Percentiles rank a stretch among this genome's conserved stretches.
These are phyloP conservation scores for Rafetus swinhoei DNA, from an alignment of 2,113 vertebrate species.

Conservation along the genomic window DNA sequence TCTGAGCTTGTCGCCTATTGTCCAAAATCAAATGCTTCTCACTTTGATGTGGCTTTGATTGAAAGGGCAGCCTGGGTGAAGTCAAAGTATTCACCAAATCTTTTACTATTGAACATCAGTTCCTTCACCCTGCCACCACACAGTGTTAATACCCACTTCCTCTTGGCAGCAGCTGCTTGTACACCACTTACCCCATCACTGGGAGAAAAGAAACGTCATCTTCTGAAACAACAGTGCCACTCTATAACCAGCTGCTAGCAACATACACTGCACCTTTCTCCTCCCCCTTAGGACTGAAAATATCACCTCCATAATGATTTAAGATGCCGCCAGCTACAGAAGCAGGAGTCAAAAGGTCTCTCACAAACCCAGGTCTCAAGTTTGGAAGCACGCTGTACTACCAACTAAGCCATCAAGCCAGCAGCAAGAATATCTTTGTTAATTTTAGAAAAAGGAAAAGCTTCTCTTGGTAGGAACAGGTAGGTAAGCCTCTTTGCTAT, in stretches of 20 bases:
- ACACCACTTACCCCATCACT: neutral
- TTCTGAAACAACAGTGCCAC: slow-evolving; percentile 11
- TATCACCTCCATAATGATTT: slow-evolving; percentile 6
- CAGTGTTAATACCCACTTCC: neutral
- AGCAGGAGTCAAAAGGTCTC: slow-evolving; percentile 49
- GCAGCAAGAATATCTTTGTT: slow-evolving; percentile 40
- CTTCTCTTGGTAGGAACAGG: slow-evolving; percentile 66
- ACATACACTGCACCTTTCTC: neutral
- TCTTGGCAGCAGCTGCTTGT: slow-evolving; percentile 22
- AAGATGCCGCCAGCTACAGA: slow-evolving; percentile 28
- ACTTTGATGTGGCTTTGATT: slow-evolving; percentile 1
- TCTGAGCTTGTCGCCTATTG: slow-evolving; percentile 5
- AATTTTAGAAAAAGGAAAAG: slow-evolving; percentile 76
- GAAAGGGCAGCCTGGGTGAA: slow-evolving; percentile 31
- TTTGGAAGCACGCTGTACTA: neutral
- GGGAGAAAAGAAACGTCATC: slow-evolving; percentile 31
- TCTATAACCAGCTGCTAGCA: neutral
- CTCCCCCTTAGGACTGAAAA: neutral
- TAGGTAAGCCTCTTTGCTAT: slow-evolving; percentile 68
- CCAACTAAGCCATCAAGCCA: slow-evolving; percentile 47
- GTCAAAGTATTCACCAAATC: slow-evolving; percentile 7
- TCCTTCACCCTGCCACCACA: slow-evolving; percentile 2
- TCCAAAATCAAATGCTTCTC: slow-evolving; percentile 17
- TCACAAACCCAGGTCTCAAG: slow-evolving; percentile 25
- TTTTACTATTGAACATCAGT: neutral